Conservation (phyloP, 2,113 vertebrate genomes). For the Gallinago paraguaiae region DNA sequence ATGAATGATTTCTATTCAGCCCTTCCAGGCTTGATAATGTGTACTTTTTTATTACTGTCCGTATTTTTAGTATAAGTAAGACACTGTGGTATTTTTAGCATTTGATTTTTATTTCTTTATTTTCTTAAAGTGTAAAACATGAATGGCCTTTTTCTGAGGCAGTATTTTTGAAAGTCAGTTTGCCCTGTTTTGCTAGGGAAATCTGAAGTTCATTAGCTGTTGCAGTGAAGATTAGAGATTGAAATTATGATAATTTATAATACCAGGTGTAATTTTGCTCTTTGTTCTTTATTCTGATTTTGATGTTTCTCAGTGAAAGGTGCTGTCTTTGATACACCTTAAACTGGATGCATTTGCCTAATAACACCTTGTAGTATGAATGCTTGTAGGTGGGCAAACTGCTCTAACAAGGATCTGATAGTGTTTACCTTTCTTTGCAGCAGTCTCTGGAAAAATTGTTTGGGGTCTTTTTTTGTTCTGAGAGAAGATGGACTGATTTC, state of each 20-base stretch:
- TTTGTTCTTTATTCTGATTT: neutral
- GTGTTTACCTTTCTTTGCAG: neutral
- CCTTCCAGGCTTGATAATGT: neutral
- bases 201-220: neutral
- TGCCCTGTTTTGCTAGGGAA: neutral
- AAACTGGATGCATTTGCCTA: neutral
- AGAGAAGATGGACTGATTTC: neutral
- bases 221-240: neutral
- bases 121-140: neutral
- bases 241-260: slow-evolving; percentile 17
- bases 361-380: neutral
- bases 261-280: neutral
- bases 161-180: neutral
- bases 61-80: neutral
- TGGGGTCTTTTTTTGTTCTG: neutral
- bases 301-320: slow-evolving; percentile 8
- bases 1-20: neutral
- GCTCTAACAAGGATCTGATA: neutral
- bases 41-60: neutral
- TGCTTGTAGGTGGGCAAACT: neutral
- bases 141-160: neutral
- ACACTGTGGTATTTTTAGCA: neutral
- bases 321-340: slow-evolving; percentile 35
- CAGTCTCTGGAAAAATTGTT: neutral
- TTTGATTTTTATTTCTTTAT: neutral